A percentile compares a stretch with the other conserved stretches of the same genome.
Evolutionary conservation across 2,888 invertebrate genomes (phyloP).

Genomic region (Caenorhabditis plicata): DNA sequence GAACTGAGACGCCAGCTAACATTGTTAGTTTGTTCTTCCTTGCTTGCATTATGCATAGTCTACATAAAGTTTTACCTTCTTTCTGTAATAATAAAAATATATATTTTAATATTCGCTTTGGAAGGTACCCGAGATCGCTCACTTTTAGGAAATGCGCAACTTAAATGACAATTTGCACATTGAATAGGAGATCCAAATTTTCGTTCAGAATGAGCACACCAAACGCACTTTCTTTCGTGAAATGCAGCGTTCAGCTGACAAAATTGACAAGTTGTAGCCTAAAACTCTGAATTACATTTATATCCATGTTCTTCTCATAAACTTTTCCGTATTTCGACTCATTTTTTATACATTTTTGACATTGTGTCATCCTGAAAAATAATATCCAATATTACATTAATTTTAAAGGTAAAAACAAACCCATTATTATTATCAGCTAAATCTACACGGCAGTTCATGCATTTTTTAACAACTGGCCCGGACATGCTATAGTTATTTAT

Average conservation of each 20-base stretch:
- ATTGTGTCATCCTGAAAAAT: constrained; percentile 33
- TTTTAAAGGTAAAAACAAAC: neutral
- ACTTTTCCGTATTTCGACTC: constrained; percentile 58
- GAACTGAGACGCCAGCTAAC: constrained; percentile 33
- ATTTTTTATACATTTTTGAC: constrained; percentile 56
- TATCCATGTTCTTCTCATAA: neutral
- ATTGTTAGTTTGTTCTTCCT: constrained; percentile 18
- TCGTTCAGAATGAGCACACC: constrained; percentile 53
- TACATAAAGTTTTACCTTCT: constrained; percentile 34
- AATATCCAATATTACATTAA: neutral
- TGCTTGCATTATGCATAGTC: constrained; percentile 42
- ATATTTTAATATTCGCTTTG: neutral
- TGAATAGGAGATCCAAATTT: constrained; percentile 49
- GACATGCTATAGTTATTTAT: no score
- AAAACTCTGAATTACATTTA: constrained; percentile 7
- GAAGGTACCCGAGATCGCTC: neutral
- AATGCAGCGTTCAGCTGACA: constrained; percentile 60
- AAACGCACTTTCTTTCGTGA: constrained; percentile 53
- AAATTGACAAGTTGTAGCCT: constrained; percentile 54
- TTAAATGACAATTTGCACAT: constrained; percentile 51
- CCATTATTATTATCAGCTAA: constrained; percentile 17
- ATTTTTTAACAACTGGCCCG: constrained; percentile 31
- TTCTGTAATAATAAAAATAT: constrained; percentile 2
- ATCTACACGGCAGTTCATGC: constrained; percentile 36
- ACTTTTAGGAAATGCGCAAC: constrained; percentile 45